Evolutionary conservation across 1,140 invertebrate species (phyloP).

Genomic region (Caenorhabditis latens): DNA sequence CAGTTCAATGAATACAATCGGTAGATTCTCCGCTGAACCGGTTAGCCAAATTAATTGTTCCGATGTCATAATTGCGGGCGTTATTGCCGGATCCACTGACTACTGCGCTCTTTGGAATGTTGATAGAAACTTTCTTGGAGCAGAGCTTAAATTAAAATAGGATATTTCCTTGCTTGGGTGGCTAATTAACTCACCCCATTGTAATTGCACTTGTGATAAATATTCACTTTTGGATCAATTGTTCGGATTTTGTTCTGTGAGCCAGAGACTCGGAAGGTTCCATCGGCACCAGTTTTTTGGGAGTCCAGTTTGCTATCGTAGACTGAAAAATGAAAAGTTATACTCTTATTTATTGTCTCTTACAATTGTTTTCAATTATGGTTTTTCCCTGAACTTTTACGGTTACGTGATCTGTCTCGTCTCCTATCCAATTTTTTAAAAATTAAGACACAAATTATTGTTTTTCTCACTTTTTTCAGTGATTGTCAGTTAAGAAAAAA

Average conservation of each 20-base stretch:
- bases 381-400: too few species aligned
- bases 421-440: too few species aligned
- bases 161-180: background rate
- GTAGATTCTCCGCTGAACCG: conserved; percentile 48
- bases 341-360: too few species aligned
- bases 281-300: conserved; percentile 39
- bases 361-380: too few species aligned
- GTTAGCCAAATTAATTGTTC: conserved; percentile 49
- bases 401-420: too few species aligned
- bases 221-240: conserved; percentile 53
- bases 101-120: conserved; percentile 44
- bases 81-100: conserved; percentile 7
- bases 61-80: conserved; percentile 48
- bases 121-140: conserved; percentile 46
- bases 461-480: too few species aligned
- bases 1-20: conserved; percentile 51
- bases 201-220: conserved; percentile 60
- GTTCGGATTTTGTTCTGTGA: conserved; percentile 25
- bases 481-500: too few species aligned
- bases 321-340: conserved; percentile 40
- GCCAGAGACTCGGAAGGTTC: conserved; percentile 46
- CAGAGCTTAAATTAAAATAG: conserved; percentile 15
- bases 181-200: conserved; percentile 31
- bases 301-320: conserved; percentile 45
- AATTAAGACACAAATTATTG: too few species aligned